Evolutionary conservation across 2,113 vertebrate species (phyloP).

Genomic region (Coturnix japonica): DNA sequence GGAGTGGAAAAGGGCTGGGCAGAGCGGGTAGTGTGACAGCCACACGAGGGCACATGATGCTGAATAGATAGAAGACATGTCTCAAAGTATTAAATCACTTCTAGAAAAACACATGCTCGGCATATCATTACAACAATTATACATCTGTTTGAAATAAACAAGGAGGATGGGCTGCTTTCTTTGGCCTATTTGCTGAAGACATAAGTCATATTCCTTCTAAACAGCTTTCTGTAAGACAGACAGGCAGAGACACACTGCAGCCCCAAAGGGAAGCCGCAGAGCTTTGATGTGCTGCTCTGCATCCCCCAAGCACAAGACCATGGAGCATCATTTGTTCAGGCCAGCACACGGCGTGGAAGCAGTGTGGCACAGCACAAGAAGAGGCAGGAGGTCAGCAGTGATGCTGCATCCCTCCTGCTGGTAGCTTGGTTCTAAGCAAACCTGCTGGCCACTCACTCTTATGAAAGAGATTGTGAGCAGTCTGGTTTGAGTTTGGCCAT

Average conservation of each 20-base stretch:
- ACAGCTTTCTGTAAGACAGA: neutral
- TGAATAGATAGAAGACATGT: neutral
- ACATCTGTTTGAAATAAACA: slow-evolving; percentile 42
- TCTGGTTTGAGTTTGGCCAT: neutral
- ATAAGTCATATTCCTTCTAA: neutral
- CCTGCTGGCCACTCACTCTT: neutral
- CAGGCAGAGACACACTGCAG: neutral
- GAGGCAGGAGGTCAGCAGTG: neutral
- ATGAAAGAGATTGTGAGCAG: neutral
- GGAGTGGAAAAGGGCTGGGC: rapidly evolving
- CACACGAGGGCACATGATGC: rapidly evolving
- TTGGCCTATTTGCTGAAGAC: neutral
- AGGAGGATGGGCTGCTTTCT: slow-evolving; percentile 18
- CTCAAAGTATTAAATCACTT: slow-evolving; percentile 49
- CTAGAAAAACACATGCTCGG: slow-evolving; percentile 51
- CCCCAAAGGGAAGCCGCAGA: neutral
- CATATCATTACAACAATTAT: slow-evolving; percentile 51
- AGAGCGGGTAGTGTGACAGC: neutral
- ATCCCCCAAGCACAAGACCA: neutral
- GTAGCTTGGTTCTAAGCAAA: neutral
- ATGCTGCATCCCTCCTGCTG: neutral
- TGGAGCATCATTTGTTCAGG: neutral
- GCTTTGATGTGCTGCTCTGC: neutral
- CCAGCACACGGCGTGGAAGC: rapidly evolving
- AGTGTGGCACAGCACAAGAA: neutral